Evolutionary conservation across 2,888 invertebrate species (phyloP), one percentile per base, ranked within the genome.

Genomic region (Orthosia gracilis): DNA sequence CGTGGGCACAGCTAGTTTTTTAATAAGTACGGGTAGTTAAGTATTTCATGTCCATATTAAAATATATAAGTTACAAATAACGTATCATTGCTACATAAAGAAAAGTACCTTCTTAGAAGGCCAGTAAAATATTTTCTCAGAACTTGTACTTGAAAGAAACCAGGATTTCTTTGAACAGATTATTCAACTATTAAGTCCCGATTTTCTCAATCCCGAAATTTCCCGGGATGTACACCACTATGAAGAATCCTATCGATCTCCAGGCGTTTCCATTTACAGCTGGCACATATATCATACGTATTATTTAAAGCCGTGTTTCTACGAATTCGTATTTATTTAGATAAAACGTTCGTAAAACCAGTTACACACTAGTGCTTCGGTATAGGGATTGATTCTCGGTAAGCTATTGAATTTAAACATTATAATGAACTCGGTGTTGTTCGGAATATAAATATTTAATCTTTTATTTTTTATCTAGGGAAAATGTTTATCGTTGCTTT

Each of bases 281-380:
- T 69, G 64, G 67, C 76, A 83, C 85, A 81, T 85, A 82, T 57
- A 86, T 88, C 87, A 89, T 85, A 80, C 76, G 78, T 85, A 84
- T 86, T 85, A 88, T 84, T 88, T 89, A 80, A 82, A 71, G 65
- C 55, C 49, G 26, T 74, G 13, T 80, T 73, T 76, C 63, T 57
- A 55, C 55, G 54, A 55, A 73, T 73, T 49, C 57, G 66, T 70
- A 40, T 69, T 57, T 77, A 73, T 68, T 57, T 59, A 15, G 23
- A 18, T 18, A 70, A 69, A 49, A 17, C 18, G n/a, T n/a, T 26
- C 9, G 2, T n/a, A 26, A 2, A 15, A 45, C n/a, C 17, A 18
- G 31, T 7, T 45, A 54, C 17, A 54, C 3, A 31, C 17, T 31
- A 31, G 15, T 57, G 13, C 11, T 23, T 4, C 11, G n/a, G 13